Evolutionary conservation across 2,797 vertebrate species (phyloP).

Genomic region (Urosaurus nigricauda): DNA sequence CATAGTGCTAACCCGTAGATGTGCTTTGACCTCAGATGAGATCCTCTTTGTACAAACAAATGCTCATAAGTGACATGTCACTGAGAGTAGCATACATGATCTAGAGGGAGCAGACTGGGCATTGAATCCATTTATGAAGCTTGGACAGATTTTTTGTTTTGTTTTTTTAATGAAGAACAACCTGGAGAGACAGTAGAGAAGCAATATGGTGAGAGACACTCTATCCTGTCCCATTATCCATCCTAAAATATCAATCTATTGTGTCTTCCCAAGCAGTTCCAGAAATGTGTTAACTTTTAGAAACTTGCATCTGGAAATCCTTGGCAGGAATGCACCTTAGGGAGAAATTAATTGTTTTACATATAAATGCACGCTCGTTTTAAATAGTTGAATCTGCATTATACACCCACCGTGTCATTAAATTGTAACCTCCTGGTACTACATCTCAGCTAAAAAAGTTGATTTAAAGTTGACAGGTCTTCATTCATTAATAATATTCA

Average conservation of each 20-base stretch:
- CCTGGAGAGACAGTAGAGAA: not conserved
- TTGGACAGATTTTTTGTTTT: not conserved
- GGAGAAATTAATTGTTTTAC: too few relatives aligned
- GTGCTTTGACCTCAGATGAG: not conserved
- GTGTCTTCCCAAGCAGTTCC: not conserved
- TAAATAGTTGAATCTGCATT: too few relatives aligned
- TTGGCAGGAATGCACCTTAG: not conserved
- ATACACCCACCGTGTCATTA: not conserved
- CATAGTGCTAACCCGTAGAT: not conserved
- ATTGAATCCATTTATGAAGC: not conserved
- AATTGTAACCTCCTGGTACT: not conserved
- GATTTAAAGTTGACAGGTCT: not conserved
- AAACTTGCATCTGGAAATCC: not conserved
- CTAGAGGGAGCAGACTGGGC: not conserved
- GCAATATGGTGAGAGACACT: not conserved
- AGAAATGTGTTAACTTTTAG: not conserved
- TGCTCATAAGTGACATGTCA: not conserved
- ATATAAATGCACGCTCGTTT: not conserved
- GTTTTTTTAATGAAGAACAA: not conserved
- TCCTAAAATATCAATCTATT: not conserved
- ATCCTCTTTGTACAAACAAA: not conserved
- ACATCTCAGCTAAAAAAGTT: not conserved
- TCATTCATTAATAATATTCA: too few relatives aligned
- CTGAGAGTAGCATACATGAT: not conserved
- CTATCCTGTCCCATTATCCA: not conserved